Evolutionary conservation across 2,797 vertebrate genomes (phyloP).

Genomic region (Petrocephalus schoutedeni): DNA sequence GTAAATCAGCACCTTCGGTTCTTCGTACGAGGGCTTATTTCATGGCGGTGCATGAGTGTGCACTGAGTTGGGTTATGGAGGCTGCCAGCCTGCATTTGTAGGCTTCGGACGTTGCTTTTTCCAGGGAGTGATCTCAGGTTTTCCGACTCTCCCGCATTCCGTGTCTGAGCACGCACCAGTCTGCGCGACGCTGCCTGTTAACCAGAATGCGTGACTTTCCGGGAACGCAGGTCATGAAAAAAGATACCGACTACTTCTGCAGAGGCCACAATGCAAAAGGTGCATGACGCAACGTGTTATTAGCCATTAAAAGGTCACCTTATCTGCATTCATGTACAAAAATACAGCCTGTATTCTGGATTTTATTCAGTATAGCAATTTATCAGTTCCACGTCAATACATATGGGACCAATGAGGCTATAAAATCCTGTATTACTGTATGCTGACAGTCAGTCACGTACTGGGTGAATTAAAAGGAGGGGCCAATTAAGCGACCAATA

Average conservation of each 20-base stretch:
- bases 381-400: neutral
- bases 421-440: neutral
- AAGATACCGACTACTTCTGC: neutral
- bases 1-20: neutral
- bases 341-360: neutral
- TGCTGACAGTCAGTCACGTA: neutral
- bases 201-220: slow-evolving; percentile 17
- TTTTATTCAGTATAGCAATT: neutral
- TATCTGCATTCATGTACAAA: neutral
- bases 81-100: neutral
- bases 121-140: slow-evolving; percentile 33
- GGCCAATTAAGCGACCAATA: neutral
- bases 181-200: slow-evolving; percentile 28
- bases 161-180: slow-evolving; percentile 27
- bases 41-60: neutral
- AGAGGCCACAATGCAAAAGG: neutral
- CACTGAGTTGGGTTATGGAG: neutral
- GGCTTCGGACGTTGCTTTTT: neutral
- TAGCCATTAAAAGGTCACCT: neutral
- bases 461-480: neutral
- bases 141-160: slow-evolving; percentile 19
- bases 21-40: neutral
- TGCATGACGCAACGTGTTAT: neutral
- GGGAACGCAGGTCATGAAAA: neutral
- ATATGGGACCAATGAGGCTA: neutral